Percentiles rank a stretch among this genome's conserved stretches.
Evolutionary conservation across 2,888 invertebrate genomes (phyloP).

Genomic region (Machimus rusticus): DNA sequence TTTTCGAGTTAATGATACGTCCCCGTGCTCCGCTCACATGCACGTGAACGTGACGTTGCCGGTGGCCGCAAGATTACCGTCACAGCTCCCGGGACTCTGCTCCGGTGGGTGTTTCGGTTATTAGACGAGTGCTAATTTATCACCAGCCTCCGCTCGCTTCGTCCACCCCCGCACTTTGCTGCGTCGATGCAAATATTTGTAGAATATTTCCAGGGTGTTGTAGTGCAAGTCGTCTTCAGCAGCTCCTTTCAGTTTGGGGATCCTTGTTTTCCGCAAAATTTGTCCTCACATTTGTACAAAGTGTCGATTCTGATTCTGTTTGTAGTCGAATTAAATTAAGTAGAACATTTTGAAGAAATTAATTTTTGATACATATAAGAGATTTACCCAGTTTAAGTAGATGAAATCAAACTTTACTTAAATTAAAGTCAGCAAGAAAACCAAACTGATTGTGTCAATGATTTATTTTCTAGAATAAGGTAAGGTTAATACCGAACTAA

Average conservation of each 20-base stretch:
- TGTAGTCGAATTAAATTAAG: neutral
- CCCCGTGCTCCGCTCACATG: neutral
- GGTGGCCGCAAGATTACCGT: neutral
- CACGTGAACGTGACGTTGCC: slow-evolving; percentile 4
- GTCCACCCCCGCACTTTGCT: neutral
- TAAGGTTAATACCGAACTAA: too few species aligned
- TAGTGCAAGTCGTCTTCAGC: neutral
- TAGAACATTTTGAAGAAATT: neutral
- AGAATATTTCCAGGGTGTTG: neutral
- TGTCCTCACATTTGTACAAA: neutral
- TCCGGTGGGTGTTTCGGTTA: neutral
- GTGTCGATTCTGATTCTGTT: neutral
- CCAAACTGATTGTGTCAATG: too few species aligned
- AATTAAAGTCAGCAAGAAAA: too few species aligned
- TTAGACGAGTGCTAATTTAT: slow-evolving; percentile 7
- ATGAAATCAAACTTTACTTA: too few species aligned
- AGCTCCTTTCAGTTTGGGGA: neutral
- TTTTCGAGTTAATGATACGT: slow-evolving; percentile 26
- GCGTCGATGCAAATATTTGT: neutral
- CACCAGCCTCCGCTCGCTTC: neutral
- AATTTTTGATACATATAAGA: too few species aligned
- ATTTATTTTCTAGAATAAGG: too few species aligned
- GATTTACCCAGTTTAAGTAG: too few species aligned
- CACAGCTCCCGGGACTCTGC: neutral
- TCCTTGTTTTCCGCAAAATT: neutral